phyloP scores from a whole-genome alignment of 2,797 vertebrate genomes.

The Hippopotamyrus pictus region DNA sequence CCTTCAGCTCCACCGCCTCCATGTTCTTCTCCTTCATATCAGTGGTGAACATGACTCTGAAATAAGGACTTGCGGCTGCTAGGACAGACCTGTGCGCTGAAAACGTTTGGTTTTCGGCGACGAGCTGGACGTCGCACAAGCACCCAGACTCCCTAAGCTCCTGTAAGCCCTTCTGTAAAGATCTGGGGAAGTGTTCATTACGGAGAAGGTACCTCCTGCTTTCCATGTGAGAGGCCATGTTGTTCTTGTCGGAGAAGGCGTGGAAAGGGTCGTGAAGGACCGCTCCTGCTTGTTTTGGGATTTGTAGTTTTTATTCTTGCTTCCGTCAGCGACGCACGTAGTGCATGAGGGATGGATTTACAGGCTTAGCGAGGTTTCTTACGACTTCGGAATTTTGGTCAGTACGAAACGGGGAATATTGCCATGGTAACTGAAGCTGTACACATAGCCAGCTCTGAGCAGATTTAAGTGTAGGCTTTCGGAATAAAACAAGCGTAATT shows the following conservation, averaged over 20 bases:
- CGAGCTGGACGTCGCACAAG: constrained; percentile 24
- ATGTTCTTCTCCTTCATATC: constrained; percentile 25
- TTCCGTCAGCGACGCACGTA: neutral
- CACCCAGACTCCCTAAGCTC: constrained; percentile 24
- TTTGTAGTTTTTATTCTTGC: constrained; percentile 2
- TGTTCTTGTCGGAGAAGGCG: constrained; percentile 14
- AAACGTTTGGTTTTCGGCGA: constrained; percentile 21
- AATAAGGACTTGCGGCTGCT: constrained; percentile 26
- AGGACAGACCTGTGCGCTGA: constrained; percentile 23
- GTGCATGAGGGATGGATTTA: neutral
- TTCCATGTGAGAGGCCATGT: constrained; percentile 22
- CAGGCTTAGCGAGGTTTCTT: neutral
- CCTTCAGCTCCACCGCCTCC: constrained; percentile 26
- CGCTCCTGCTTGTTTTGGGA: neutral
- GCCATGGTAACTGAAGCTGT: neutral
- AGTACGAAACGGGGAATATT: neutral
- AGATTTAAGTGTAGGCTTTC: neutral
- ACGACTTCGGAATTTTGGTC: neutral
- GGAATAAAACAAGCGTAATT: neutral
- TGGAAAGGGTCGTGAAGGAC: neutral
- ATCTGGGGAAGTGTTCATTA: constrained; percentile 17
- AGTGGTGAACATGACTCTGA: constrained; percentile 25
- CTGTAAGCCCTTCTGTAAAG: constrained; percentile 21
- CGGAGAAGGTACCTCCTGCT: constrained; percentile 13
- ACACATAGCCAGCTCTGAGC: neutral